Evolutionary conservation across 2,888 invertebrate species (phyloP).

Genomic region (Mantis religiosa): DNA sequence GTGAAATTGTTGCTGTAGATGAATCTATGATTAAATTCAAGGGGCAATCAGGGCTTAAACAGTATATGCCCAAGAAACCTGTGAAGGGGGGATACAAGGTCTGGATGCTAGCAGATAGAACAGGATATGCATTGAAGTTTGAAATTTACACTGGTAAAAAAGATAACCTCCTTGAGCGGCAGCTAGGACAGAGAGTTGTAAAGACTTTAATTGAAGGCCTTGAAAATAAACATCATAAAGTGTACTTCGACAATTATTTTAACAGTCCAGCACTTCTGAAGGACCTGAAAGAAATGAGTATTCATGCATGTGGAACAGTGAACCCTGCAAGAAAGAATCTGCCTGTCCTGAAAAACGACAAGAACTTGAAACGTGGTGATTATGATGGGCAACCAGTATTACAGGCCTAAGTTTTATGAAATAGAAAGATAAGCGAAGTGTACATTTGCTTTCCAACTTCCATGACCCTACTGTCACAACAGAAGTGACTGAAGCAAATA

Average conservation of each 20-base stretch:
- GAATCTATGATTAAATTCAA: constrained; percentile 36
- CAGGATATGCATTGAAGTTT: constrained; percentile 35
- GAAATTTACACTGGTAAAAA: constrained; percentile 37
- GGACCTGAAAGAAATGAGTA: constrained; percentile 23
- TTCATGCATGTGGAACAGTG: constrained; percentile 34
- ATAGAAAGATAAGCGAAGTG: constrained; percentile 36
- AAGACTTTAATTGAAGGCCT: constrained; percentile 32
- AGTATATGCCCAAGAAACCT: constrained; percentile 34
- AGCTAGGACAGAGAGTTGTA: constrained; percentile 31
- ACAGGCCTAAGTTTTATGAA: constrained; percentile 33
- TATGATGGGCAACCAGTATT: constrained; percentile 33
- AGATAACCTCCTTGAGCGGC: constrained; percentile 29
- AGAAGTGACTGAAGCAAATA: constrained; percentile 29
- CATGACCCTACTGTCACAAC: constrained; percentile 32
- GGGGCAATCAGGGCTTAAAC: constrained; percentile 33
- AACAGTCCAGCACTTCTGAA: constrained; percentile 32
- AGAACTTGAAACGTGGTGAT: constrained; percentile 33
- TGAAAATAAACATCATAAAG: constrained; percentile 31
- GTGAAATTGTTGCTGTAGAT: background rate
- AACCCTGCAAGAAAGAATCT: constrained; percentile 31
- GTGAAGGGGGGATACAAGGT: constrained; percentile 36
- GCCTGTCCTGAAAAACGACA: constrained; percentile 31
- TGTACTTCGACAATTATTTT: constrained; percentile 39
- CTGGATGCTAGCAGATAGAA: constrained; percentile 33
- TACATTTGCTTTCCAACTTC: constrained; percentile 30